Evolutionary conservation across 1,140 invertebrate genomes (phyloP).

Genomic region (Orchestia grillus): DNA sequence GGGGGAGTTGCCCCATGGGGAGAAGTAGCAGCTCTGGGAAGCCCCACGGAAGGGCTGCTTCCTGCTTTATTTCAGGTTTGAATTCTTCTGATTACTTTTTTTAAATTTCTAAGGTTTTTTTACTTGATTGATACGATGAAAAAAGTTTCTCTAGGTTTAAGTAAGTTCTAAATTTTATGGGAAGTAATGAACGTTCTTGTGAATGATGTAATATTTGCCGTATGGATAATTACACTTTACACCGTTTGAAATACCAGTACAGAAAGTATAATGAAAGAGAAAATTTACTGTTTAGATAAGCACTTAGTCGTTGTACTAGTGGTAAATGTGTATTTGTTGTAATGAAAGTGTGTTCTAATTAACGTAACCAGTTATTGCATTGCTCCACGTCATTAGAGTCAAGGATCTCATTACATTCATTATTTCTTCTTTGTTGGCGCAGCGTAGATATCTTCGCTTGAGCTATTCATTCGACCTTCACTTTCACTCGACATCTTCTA

Average conservation of each 20-base stretch:
- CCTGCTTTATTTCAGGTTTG: too few species aligned
- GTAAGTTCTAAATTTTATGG: too few species aligned
- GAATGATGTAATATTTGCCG: neutral
- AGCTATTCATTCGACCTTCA: neutral
- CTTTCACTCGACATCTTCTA: neutral
- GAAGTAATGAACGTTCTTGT: neutral
- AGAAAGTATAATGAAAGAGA: neutral
- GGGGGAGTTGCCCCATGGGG: too few species aligned
- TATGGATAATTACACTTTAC: neutral
- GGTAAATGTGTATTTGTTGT: too few species aligned
- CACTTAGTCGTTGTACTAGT: too few species aligned
- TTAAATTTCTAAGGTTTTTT: too few species aligned
- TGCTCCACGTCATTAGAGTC: neutral
- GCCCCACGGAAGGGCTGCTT: too few species aligned
- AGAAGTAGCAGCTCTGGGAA: too few species aligned
- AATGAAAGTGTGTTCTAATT: neutral
- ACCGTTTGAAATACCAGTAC: neutral
- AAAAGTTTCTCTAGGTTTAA: too few species aligned
- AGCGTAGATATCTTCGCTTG: neutral
- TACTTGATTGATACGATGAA: too few species aligned
- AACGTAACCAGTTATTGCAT: neutral
- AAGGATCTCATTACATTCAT: neutral
- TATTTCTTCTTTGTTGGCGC: neutral
- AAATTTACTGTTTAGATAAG: neutral
- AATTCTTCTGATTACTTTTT: too few species aligned